Base-by-base conservation (phyloP, 2,797 vertebrate genomes). In the Glossophaga mutica region DNA sequence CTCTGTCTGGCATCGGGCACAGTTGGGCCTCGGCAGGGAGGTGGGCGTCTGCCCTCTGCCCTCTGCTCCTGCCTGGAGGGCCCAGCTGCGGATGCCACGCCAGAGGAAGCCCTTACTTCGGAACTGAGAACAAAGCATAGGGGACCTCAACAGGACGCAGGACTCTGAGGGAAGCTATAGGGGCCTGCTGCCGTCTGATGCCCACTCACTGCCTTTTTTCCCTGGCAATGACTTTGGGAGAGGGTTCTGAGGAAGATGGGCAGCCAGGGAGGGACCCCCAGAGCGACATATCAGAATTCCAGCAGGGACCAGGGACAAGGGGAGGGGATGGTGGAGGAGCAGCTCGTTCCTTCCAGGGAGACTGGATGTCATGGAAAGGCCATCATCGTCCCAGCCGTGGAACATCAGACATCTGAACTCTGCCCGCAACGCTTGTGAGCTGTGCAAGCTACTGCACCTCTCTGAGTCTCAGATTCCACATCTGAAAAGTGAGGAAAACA, bases 81-180 rank as follows among this genome's bases (percentile, higher is more conserved):
- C 57, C 32, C 16, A 7, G 2, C 18, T 32, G 0, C 29, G 14
- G 37, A 22, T 34, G 6, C 2, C 0, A 9, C 50, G 8, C 3
- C 87, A 24, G 22, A 39, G 9, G 5, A 21, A 73, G 48, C 15
- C 21, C 24, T 78, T 70, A 19, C 15, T 48, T 32, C 1, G 29
- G 59, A 6, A 59, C 12, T 4, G 12, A 79, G 86, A 68, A 44
- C 50, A 55, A 52, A 85, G 73, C 73, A 16, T 26, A 70, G 55
- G 26, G 10, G 8, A 24, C 11, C 2, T 9, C 4, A 34, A 16
- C 37, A 21, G 57, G 39, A 48, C 22, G 5, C 48, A 37, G 77
- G n/a, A 14, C 14, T 15, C 37, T 9, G 48, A 70, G 37, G 34
- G 18, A 19, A 39, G 62, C 4, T 68, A 3, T 32, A 62, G 26